Percentiles rank a stretch among this genome's conserved stretches.
Conservation (phyloP, 92 coral and sea anemone genomes). For the Nematostella vectensis region DNA sequence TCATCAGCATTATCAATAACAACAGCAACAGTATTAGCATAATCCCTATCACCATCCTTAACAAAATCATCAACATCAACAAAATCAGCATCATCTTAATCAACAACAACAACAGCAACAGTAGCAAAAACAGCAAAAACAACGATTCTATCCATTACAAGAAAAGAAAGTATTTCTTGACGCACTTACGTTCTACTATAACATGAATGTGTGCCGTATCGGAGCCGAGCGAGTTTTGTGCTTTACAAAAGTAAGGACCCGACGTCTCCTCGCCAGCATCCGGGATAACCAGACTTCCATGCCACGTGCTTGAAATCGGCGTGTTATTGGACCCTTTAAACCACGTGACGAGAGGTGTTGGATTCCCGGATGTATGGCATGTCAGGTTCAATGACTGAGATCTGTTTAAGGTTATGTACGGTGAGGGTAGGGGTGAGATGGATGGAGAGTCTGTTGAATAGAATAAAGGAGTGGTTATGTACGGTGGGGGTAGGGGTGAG, state of each 20-base stretch:
- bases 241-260: slow-evolving; percentile 49
- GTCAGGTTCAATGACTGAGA: slow-evolving; percentile 14
- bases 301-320: slow-evolving; percentile 4
- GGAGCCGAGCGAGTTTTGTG: slow-evolving; percentile 41
- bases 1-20: no score
- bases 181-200: slow-evolving; percentile 31
- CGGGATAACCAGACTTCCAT: slow-evolving; percentile 12
- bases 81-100: no score
- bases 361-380: slow-evolving; percentile 40
- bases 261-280: slow-evolving; percentile 19
- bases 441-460: no score
- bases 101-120: no score
- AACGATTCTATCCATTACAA: no score
- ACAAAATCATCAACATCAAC: no score
- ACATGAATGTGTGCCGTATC: slow-evolving; percentile 6
- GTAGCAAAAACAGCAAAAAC: no score
- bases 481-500: background rate
- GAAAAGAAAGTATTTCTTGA: no score
- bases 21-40: no score
- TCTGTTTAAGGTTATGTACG: slow-evolving; percentile 30
- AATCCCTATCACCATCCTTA: no score
- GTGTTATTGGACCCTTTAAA: slow-evolving; percentile 6
- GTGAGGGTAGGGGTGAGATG: background rate
- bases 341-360: slow-evolving; percentile 28
- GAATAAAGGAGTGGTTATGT: no score